Conservation (phyloP, 2,888 invertebrate species). For the Halocaridina rubra region DNA sequence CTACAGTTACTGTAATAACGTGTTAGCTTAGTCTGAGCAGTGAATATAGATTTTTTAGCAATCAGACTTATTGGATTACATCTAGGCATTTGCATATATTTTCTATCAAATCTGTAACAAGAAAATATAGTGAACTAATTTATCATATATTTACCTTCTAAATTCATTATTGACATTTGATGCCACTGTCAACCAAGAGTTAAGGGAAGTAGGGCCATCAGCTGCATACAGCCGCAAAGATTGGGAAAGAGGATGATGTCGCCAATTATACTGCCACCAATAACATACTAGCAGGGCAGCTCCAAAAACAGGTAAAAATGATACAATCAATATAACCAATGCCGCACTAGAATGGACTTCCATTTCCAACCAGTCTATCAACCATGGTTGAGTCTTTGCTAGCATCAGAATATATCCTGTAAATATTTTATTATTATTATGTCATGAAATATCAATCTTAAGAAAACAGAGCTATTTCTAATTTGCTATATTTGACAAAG, state of each 20-base stretch:
- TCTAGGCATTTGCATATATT: no score
- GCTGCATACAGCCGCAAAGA: constrained; percentile 77
- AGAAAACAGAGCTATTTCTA: no score
- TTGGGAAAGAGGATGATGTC: constrained; percentile 80
- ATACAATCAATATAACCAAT: constrained; percentile 10
- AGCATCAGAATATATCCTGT: constrained; percentile 54
- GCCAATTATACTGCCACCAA: constrained; percentile 80
- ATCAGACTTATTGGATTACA: no score
- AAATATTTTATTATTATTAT: no score
- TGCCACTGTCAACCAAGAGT: constrained; percentile 77
- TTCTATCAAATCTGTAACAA: no score
- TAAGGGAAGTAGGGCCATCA: constrained; percentile 69
- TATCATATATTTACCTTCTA: constrained; percentile 68
- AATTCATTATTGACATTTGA: constrained; percentile 80
- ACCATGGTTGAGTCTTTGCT: constrained; percentile 27
- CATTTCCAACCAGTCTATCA: background rate
- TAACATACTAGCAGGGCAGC: constrained; percentile 66
- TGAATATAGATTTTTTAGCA: no score
- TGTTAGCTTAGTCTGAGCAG: no score
- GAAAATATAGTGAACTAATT: no score
- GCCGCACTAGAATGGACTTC: constrained; percentile 12
- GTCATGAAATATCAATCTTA: no score
- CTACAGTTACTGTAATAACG: no score
- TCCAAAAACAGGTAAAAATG: constrained; percentile 29
- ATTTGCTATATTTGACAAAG: no score